These are phyloP conservation scores for Galendromus occidentalis DNA, from an alignment of 1,140 invertebrate species.

Conservation along the genomic window DNA sequence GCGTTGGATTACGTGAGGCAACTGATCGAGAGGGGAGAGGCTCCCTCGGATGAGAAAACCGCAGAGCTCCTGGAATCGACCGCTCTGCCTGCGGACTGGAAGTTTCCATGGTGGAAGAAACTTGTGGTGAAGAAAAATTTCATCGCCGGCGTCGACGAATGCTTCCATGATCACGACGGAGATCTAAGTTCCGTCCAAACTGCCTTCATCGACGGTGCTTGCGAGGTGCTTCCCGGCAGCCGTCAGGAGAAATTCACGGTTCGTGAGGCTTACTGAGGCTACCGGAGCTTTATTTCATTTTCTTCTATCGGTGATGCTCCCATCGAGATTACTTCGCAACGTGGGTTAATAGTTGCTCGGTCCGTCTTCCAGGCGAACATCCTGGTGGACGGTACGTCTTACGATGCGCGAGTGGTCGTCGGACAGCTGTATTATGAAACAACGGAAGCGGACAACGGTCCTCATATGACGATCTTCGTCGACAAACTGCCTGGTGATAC, in stretches of 20 bases:
- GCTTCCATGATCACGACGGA: neutral
- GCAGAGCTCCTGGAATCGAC: neutral
- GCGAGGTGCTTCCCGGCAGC: neutral
- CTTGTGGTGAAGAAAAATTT: neutral
- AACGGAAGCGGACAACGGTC: neutral
- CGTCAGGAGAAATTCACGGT: neutral
- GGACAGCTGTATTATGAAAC: neutral
- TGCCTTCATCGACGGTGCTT: neutral
- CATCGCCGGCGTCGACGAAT: neutral
- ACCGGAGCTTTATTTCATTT: no score
- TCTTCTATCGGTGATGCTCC: no score
- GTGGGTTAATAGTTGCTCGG: neutral
- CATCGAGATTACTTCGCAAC: neutral
- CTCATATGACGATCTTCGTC: neutral
- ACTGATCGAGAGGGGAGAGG: neutral
- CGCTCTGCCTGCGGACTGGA: neutral
- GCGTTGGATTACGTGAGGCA: neutral
- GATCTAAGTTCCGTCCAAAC: neutral
- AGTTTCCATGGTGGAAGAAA: neutral
- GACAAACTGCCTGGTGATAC: neutral
- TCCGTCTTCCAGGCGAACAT: neutral
- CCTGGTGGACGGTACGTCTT: neutral
- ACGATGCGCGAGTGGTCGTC: neutral
- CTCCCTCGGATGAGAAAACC: neutral
- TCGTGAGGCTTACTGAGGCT: neutral